Evolutionary conservation across 2,797 vertebrate genomes (phyloP).

Genomic region (Lophius americanus): DNA sequence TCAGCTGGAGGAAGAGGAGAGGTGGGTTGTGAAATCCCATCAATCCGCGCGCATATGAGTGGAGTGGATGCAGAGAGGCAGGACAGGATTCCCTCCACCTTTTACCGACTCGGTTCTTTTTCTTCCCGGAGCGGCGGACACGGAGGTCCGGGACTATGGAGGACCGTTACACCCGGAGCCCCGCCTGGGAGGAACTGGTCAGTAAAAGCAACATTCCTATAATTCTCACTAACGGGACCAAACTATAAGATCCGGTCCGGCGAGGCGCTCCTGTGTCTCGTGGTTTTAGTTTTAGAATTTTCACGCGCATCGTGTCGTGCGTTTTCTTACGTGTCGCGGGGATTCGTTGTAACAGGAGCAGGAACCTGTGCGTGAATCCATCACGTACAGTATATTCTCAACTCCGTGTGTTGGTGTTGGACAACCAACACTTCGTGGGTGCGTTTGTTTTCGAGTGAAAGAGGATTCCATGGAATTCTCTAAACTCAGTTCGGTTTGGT

Average conservation of each 20-base stretch:
- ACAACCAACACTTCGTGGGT: not conserved
- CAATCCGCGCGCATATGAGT: constrained; percentile 54
- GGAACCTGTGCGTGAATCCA: too few species aligned
- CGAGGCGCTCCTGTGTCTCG: too few species aligned
- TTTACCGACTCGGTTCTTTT: constrained; percentile 42
- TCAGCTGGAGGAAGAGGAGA: constrained; percentile 24
- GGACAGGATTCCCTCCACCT: constrained; percentile 51
- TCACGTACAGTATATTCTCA: too few species aligned
- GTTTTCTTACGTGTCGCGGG: too few species aligned
- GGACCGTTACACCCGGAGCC: constrained; percentile 86
- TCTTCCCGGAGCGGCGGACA: constrained; percentile 58
- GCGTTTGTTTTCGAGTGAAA: too few species aligned
- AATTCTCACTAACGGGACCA: too few species aligned
- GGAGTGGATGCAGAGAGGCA: constrained; percentile 41
- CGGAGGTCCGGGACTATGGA: constrained; percentile 84
- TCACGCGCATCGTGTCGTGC: too few species aligned
- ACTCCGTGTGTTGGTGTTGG: not conserved
- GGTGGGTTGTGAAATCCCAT: constrained; percentile 31
- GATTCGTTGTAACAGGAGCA: too few species aligned
- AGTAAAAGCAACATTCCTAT: constrained; percentile 67
- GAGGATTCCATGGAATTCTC: too few species aligned
- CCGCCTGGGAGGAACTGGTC: constrained; percentile 95
- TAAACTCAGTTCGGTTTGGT: too few species aligned
- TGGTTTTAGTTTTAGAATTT: too few species aligned
- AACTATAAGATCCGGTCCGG: too few species aligned